Base-by-base conservation (phyloP, 2,113 vertebrate genomes). In the Nyctereutes procyonoides region DNA sequence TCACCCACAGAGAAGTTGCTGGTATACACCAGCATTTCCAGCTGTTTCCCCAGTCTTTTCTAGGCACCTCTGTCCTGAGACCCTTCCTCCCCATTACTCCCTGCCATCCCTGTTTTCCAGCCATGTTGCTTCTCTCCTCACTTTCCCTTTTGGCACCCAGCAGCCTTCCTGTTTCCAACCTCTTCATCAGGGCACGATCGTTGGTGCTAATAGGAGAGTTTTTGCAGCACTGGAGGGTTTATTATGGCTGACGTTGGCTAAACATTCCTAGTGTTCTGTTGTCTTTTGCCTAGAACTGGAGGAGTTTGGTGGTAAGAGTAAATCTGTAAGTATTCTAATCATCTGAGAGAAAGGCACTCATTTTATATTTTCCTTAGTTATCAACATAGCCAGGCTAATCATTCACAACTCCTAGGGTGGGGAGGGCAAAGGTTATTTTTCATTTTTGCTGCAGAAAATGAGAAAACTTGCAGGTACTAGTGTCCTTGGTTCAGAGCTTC, bases 401-500 rank as follows among this genome's bases (percentile, higher is more conserved):
- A 35, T 98, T 98, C 95, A 92, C 82, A 96, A 19, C 85, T 20
- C 80, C 48, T 30, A 26, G 53, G 30, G 77, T 83, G 56, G 85
- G 65, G n/a, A 88, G 80, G 97, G 32, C 94, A 95, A 88, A 96
- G 95, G 79, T 17, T 91, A 58, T 53, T 97, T 92, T 96, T 22
- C 24, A 65, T 94, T 81, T 92, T 92, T 97, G 69, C 53, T 92
- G 16, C n/a, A 74, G 82, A 95, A 95, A 80, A 71, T 92, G 79
- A 95, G 89, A 76, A 89, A 88, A 91, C 77, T 60, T 73, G 16
- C 53, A 97, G 86, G 26, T 86, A 30, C 24, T 30, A 56, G 4
- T 76, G 58, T 97, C 95, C 16, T 74, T 96, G 24, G 43, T 95
- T 85, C 62, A 95, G 73, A 97, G 63, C 80, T 87, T 76, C 53